Base-by-base conservation (phyloP, 2,888 invertebrate species). In the Spodoptera littoralis region DNA sequence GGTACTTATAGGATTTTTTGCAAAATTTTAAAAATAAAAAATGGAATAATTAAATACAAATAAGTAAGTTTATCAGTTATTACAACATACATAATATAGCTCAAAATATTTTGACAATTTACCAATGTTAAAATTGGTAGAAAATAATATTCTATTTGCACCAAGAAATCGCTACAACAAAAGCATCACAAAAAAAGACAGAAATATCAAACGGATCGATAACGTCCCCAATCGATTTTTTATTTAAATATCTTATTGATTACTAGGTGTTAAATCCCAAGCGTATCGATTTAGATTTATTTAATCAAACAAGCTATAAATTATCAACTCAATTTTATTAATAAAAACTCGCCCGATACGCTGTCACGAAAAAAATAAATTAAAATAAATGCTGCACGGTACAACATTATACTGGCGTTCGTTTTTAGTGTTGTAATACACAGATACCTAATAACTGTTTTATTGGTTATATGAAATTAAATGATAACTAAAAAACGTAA, bases 291-390 rank as follows among this genome's bases (percentile, higher is more conserved):
- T 58, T 50, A 65, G 72, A 62, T 71, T 66, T 63, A 76, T 72
- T 75, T 61, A 63, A 63, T 72, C 67, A 56, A 76, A 55, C 60
- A 66, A 63, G 13, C 58, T 5, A 77, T 73, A 68, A 65, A 65
- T 73, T 66, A 65, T 60, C 51, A n/a, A 53, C 56, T 65, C 56
- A 61, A 60, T 44, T 49, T 62, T 71, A 71, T 60, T 57, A 72
- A 76, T 71, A 73, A 73, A 65, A 64, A 67, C 36, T 24, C 43
- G 49, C 42, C 64, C 45, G 49, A 70, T 46, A 51, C 43, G 44
- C 60, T 65, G 53, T 64, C 59, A 65, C 41, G 48, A 76, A 56
- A 71, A 69, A 52, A 62, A 58, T 57, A 60, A 62, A 8, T 18
- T 18, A 18, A 36, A 36, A 36, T 36, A 36, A 2, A 61, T 52